Conservation (phyloP, 2,888 invertebrate genomes). For the Anoplius nigerrimus region DNA sequence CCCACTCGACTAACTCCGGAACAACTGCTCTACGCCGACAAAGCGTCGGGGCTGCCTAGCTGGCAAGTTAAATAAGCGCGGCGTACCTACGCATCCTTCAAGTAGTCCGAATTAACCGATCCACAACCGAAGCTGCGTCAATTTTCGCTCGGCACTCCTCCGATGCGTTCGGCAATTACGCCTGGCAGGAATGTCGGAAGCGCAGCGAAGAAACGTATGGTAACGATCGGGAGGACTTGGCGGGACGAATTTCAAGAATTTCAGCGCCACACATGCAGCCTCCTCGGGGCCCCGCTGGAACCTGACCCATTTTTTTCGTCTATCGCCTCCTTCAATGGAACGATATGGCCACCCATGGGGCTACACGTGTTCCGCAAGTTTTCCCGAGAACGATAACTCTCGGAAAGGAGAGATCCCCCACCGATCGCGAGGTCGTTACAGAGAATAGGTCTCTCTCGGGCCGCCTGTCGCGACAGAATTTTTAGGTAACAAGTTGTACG, state of each 20-base stretch:
- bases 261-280: conserved; percentile 1
- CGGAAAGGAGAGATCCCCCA: conserved; percentile 1
- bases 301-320: not conserved
- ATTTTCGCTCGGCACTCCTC: too few species aligned
- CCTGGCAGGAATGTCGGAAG: too few species aligned
- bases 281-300: not conserved
- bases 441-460: too few species aligned
- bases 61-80: too few species aligned
- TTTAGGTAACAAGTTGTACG: too few species aligned
- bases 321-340: conserved; percentile 29
- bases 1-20: conserved; percentile 46
- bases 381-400: conserved; percentile 45
- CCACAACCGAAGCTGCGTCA: too few species aligned
- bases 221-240: too few species aligned
- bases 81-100: too few species aligned
- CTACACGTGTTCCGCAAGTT: conserved; percentile 56
- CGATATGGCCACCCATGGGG: conserved; percentile 48
- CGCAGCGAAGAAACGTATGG: too few species aligned
- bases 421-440: too few species aligned
- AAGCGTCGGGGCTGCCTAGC: conserved; percentile 43
- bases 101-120: too few species aligned
- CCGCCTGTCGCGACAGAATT: too few species aligned
- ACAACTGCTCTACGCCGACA: conserved; percentile 37
- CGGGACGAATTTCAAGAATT: not conserved
- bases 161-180: not conserved